These are phyloP conservation scores for Saccostrea cuccullata DNA, from an alignment of 1,140 invertebrate genomes.

Conservation along the genomic window DNA sequence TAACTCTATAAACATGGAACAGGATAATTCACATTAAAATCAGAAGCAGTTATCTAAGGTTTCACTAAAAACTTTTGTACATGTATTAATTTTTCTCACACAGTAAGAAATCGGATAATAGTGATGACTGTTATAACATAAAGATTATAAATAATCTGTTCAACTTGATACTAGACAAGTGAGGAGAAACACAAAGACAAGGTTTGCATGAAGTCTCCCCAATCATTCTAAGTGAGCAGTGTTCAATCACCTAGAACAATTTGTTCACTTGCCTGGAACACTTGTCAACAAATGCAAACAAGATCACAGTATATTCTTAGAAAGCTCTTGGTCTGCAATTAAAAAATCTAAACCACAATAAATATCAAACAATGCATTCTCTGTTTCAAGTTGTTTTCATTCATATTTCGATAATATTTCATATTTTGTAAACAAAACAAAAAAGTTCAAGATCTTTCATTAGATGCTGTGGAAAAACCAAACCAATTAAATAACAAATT, in stretches of 20 bases:
- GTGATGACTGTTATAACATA: not conserved
- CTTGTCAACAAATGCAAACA: not conserved
- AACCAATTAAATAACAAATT: too few relatives aligned
- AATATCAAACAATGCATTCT: not conserved
- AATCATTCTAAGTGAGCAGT: not conserved
- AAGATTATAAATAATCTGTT: not conserved
- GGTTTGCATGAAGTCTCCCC: too few relatives aligned
- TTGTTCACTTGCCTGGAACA: not conserved
- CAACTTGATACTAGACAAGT: not conserved
- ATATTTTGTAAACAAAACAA: not conserved
- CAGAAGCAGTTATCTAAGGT: too few relatives aligned
- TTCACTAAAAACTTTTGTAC: too few relatives aligned
- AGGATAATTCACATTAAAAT: too few relatives aligned
- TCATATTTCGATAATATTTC: not conserved
- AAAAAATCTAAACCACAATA: not conserved
- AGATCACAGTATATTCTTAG: constrained; percentile 3
- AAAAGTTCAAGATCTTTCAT: not conserved
- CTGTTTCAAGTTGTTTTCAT: not conserved
- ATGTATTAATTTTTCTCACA: too few relatives aligned
- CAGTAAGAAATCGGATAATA: too few relatives aligned
- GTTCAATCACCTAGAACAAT: not conserved
- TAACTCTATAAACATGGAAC: too few relatives aligned
- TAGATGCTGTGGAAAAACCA: not conserved
- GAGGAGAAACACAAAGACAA: not conserved
- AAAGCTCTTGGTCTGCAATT: constrained; percentile 23